Base-by-base conservation (phyloP, 2,797 vertebrate genomes). In the Dicrostonyx torquatus region DNA sequence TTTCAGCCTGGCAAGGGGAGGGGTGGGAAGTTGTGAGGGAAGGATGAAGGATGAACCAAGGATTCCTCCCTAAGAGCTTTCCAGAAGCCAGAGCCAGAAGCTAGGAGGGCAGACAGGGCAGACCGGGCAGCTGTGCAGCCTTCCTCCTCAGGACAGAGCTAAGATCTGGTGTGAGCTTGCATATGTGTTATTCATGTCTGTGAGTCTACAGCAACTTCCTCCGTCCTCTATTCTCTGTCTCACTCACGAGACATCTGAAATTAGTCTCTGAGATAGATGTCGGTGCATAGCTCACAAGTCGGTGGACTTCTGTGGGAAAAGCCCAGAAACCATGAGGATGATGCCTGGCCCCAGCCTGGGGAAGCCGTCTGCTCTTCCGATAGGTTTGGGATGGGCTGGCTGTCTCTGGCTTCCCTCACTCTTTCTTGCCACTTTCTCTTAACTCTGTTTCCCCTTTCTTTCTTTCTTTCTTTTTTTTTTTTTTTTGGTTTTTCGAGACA, bases 61-160 rank as follows among this genome's bases (percentile, higher is more conserved):
- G 26, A 80, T 55, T 87, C 43, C 58, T 75, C 77, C 50, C 24
- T 88, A 48, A 88, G 93, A 94, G n/a, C 14, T 66, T 89, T 86
- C 48, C 40, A 43, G 77, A 95, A 53, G 34, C 40, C 82, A 64
- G 55, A 80, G 26, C 43, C 29, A 75, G 34, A 20, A 73, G 72
- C 22, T 15, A 55, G 58, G 55, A 20, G 66, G 26, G 14, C 45
- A 37, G 50, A 43, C 29, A 29, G 86, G 68, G n/a, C 50, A 53
- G 80, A 64, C n/a, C 9, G 31, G n/a, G 89, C 64, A 66, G 73
- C 22, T 79, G 18, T 84, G 60, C 26, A 55, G 12, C 17, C 20
- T 82, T n/a, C 0, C 3, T 83, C 48, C 31, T 68, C 40, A 53
- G 43, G 77, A 68, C 34, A 58, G 40, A n/a, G 62, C 58, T 40